These are phyloP conservation scores for Takifugu rubripes DNA, from an alignment of 2,797 vertebrate species.

Conservation along the genomic window DNA sequence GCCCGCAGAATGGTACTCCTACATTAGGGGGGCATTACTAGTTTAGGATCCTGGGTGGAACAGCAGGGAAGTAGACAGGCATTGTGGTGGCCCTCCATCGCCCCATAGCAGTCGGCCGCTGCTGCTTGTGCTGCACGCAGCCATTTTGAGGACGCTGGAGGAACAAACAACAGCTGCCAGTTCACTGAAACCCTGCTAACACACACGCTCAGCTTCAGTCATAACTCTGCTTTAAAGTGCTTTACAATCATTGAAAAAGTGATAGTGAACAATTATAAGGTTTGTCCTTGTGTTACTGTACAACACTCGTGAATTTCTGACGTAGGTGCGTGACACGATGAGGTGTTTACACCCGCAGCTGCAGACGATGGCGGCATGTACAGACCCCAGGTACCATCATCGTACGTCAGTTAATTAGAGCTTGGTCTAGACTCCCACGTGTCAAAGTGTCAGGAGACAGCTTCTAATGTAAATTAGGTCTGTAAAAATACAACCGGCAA, in stretches of 20 bases:
- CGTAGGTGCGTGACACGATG: neutral
- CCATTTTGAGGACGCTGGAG: slow-evolving; percentile 40
- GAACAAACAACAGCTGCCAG: slow-evolving; percentile 57
- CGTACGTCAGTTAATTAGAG: no score
- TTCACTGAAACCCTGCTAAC: neutral
- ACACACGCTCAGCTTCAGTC: neutral
- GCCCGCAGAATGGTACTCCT: slow-evolving; percentile 76
- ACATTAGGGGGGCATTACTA: slow-evolving; percentile 78
- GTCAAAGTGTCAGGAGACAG: no score
- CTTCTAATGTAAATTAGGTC: no score
- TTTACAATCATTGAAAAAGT: no score
- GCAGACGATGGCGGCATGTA: neutral
- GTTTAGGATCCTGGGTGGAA: slow-evolving; percentile 74
- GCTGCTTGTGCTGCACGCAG: slow-evolving; percentile 23
- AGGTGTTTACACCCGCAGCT: neutral
- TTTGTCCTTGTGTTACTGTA: neutral
- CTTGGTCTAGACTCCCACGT: no score
- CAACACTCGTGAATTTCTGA: neutral
- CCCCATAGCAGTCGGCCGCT: slow-evolving; percentile 50
- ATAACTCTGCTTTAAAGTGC: no score
- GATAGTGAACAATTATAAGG: no score
- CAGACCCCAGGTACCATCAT: neutral
- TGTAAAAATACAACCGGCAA: no score
- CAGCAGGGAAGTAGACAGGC: slow-evolving; percentile 74
- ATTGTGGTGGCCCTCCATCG: slow-evolving; percentile 64